Conservation (phyloP, 2,888 invertebrate genomes). For the Aproaerema taeniolella region DNA sequence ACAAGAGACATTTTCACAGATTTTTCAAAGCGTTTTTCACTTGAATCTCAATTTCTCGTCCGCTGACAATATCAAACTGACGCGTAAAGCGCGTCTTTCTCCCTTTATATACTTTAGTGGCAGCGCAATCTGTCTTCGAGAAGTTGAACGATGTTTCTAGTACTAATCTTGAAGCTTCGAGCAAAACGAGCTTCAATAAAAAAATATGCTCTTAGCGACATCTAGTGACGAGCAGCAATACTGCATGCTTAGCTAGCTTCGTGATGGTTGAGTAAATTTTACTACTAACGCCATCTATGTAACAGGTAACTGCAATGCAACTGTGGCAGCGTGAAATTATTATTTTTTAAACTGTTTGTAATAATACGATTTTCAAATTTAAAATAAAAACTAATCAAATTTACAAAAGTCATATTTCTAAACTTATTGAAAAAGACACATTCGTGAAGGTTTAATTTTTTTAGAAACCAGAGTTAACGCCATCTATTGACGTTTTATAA, state of each 20-base stretch:
- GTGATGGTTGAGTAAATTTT: too few relatives aligned
- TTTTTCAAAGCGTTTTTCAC: conserved; percentile 11
- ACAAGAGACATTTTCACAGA: conserved; percentile 53
- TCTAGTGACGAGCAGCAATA: conserved; percentile 29
- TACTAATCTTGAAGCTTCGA: conserved; percentile 48
- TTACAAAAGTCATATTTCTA: too few relatives aligned
- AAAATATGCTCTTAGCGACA: conserved; percentile 25
- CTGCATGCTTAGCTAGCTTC: too few relatives aligned
- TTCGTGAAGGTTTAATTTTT: too few relatives aligned
- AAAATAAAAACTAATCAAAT: too few relatives aligned
- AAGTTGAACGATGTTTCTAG: conserved; percentile 25
- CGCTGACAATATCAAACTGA: conserved; percentile 36
- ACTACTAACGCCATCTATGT: too few relatives aligned
- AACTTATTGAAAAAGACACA: too few relatives aligned
- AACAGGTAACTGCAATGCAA: too few relatives aligned
- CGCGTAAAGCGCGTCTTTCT: conserved; percentile 20
- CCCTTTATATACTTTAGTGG: conserved; percentile 43
- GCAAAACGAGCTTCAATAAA: conserved; percentile 11
- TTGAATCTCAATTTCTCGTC: conserved; percentile 13
- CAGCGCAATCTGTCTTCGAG: conserved; percentile 48
- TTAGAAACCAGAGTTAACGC: too few relatives aligned
- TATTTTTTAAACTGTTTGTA: too few relatives aligned
- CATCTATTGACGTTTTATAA: conserved; percentile 24
- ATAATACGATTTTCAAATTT: too few relatives aligned
- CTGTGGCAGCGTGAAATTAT: too few relatives aligned